These are phyloP conservation scores for Amblyteles armatorius DNA, from an alignment of 2,888 invertebrate genomes.

Conservation along the genomic window DNA sequence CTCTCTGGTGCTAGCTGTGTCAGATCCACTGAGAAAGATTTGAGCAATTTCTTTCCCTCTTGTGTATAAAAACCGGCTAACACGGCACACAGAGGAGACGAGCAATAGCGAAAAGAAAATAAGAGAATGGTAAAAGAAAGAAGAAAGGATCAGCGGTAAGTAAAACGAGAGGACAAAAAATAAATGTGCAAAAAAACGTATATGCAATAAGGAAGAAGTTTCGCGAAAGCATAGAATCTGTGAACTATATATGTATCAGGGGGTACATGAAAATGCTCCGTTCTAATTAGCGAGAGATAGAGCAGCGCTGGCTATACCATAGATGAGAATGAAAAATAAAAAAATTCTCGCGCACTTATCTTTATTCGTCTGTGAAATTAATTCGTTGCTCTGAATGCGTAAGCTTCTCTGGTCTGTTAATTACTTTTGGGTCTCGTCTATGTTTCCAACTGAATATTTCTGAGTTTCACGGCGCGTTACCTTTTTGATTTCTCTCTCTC, in stretches of 20 bases:
- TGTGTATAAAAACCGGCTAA: constrained; percentile 53
- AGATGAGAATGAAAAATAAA: constrained; percentile 16
- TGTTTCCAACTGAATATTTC: background rate
- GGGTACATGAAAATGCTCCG: constrained; percentile 25
- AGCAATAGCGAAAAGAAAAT: constrained; percentile 27
- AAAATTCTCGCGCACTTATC: constrained; percentile 50
- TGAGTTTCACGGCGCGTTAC: background rate
- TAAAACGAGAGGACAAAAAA: constrained; percentile 36
- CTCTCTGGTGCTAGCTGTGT: constrained; percentile 68
- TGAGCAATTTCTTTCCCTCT: constrained; percentile 63
- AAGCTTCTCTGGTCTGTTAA: constrained; percentile 55
- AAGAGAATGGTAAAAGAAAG: constrained; percentile 13
- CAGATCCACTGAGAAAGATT: constrained; percentile 60
- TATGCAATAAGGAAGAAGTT: constrained; percentile 12
- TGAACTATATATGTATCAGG: background rate
- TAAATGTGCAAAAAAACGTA: background rate
- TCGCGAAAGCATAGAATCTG: background rate
- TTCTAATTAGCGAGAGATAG: constrained; percentile 59
- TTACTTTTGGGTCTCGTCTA: constrained; percentile 41
- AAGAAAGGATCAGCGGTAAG: constrained; percentile 50
- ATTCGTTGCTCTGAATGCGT: constrained; percentile 56
- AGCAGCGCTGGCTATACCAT: constrained; percentile 12
- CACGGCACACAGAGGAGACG: constrained; percentile 23
- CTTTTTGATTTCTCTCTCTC: background rate
- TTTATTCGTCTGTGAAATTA: constrained; percentile 62